phyloP scores from a whole-genome alignment of 2,113 vertebrate genomes.

The Oryzias curvinotus region DNA sequence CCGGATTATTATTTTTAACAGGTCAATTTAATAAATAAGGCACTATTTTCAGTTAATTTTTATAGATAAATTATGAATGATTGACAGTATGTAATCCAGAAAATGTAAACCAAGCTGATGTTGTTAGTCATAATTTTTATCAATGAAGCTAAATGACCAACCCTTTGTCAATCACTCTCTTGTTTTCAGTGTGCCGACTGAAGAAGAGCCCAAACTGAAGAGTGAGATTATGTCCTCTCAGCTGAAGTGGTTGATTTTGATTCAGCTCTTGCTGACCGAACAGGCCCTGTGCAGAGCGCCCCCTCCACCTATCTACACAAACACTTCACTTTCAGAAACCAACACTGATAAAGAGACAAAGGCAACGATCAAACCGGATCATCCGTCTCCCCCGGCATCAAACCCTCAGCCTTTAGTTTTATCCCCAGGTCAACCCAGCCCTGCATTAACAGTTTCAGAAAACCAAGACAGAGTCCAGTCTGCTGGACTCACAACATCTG shows the following conservation, averaged over 20 bases:
- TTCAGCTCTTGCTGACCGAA: conserved; percentile 72
- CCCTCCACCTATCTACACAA: conserved; percentile 18
- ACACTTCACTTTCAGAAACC: conserved; percentile 4
- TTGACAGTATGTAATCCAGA: too few species aligned
- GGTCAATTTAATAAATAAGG: too few species aligned
- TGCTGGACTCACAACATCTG: conserved; percentile 39
- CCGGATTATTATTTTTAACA: too few species aligned
- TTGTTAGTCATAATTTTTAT: too few species aligned
- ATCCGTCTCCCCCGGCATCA: conserved; percentile 5
- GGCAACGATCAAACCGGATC: conserved; percentile 12
- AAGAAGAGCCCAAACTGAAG: not conserved
- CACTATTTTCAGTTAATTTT: too few species aligned
- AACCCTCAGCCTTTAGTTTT: conserved; percentile 11
- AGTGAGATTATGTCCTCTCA: conserved; percentile 54
- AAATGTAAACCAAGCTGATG: too few species aligned
- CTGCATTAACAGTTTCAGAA: not conserved
- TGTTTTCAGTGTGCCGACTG: conserved; percentile 9
- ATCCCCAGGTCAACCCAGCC: conserved; percentile 6
- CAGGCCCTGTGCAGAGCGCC: conserved; percentile 45
- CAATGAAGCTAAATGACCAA: too few species aligned
- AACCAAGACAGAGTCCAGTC: conserved; percentile 33
- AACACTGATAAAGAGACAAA: conserved; percentile 1
- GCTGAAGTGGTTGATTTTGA: conserved; percentile 69
- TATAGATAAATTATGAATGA: too few species aligned
- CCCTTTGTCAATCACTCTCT: not conserved